Evolutionary conservation across 92 coral and sea anemone genomes (phyloP).

Genomic region (Porites cylindrica): DNA sequence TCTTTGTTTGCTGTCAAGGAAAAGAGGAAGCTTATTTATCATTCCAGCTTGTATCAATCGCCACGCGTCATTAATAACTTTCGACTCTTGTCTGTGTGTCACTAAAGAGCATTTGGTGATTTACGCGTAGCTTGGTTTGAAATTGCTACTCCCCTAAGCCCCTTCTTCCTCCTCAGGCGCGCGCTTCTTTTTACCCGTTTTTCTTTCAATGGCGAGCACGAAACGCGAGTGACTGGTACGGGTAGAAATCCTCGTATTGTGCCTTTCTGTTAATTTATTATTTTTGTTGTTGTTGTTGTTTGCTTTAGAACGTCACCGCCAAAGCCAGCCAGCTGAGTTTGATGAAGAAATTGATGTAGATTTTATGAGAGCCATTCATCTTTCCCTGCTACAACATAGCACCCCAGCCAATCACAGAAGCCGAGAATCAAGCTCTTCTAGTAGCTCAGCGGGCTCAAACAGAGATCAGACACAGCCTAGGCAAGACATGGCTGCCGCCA

Average conservation of each 20-base stretch:
- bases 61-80: no score
- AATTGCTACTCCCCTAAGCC: no score
- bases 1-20: neutral
- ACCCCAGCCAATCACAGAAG: slow-evolving; percentile 43
- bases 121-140: no score
- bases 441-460: slow-evolving; percentile 76
- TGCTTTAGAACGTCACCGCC: slow-evolving; percentile 22
- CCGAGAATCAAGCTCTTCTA: slow-evolving; percentile 65
- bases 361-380: slow-evolving; percentile 80
- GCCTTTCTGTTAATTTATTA: neutral
- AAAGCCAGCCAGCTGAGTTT: slow-evolving; percentile 39
- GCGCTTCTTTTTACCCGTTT: no score
- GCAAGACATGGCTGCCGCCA: neutral
- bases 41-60: no score
- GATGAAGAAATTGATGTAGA: slow-evolving; percentile 73
- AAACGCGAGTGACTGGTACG: neutral
- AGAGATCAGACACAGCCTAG: slow-evolving; percentile 59
- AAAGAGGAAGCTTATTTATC: no score
- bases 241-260: neutral
- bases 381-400: slow-evolving; percentile 73
- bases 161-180: no score
- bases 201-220: no score
- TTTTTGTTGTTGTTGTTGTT: neutral
- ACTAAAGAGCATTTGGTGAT: no score
- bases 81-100: no score